These are phyloP conservation scores for Taenioides sp. DNA, from an alignment of 2,797 vertebrate genomes.

Conservation along the genomic window DNA sequence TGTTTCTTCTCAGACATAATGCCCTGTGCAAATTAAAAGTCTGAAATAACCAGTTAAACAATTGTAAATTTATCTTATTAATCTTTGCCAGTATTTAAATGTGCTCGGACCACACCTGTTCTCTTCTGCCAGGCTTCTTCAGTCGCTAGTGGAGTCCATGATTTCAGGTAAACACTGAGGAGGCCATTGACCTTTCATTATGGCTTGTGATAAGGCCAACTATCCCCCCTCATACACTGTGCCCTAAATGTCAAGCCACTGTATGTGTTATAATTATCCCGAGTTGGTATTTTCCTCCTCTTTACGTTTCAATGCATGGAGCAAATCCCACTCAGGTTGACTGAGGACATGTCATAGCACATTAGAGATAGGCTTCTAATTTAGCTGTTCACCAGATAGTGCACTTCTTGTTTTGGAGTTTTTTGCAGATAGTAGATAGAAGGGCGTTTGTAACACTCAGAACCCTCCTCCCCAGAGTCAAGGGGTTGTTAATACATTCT, in stretches of 20 bases:
- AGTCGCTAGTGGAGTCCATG: constrained; percentile 66
- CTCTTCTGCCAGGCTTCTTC: constrained; percentile 40
- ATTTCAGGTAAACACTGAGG: constrained; percentile 76
- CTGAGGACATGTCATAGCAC: constrained; percentile 55
- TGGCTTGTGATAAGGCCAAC: constrained; percentile 77
- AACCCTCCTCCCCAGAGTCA: constrained; percentile 60
- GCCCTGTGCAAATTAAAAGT: neutral
- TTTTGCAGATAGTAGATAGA: constrained; percentile 45
- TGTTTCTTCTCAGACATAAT: constrained; percentile 1
- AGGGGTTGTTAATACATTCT: constrained; percentile 71
- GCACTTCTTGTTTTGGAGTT: constrained; percentile 20
- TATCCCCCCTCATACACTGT: constrained; percentile 68
- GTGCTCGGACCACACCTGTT: constrained; percentile 24
- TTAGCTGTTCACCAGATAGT: constrained; percentile 47
- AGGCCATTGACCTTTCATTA: constrained; percentile 80
- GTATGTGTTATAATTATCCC: constrained; percentile 74
- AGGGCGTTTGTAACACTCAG: constrained; percentile 41
- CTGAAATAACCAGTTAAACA: neutral
- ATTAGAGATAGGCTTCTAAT: constrained; percentile 51
- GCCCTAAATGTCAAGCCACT: constrained; percentile 78
- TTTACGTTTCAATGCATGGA: constrained; percentile 73
- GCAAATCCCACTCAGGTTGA: constrained; percentile 50
- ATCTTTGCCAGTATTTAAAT: constrained; percentile 7
- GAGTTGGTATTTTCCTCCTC: constrained; percentile 72
- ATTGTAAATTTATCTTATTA: neutral